These are phyloP conservation scores for Heliconius erato DNA, from an alignment of 2,888 invertebrate genomes.

Conservation along the genomic window DNA sequence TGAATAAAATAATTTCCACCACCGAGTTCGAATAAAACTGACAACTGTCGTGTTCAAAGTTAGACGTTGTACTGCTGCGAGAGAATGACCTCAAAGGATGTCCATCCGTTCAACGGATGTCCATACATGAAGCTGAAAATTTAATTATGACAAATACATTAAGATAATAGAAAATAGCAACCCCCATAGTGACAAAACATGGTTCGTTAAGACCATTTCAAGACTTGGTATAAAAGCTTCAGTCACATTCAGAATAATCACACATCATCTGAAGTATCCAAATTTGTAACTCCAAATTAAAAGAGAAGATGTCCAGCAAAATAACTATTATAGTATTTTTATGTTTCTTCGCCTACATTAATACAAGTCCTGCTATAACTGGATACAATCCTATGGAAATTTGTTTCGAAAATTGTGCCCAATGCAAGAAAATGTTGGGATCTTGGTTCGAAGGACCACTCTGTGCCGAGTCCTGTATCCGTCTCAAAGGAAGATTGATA, in stretches of 20 bases:
- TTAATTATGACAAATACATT: conserved; percentile 11
- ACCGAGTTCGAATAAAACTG: no score
- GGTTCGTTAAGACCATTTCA: conserved; percentile 15
- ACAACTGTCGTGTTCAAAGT: no score
- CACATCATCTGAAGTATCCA: not conserved
- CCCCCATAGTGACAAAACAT: not conserved
- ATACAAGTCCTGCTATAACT: conserved; percentile 52
- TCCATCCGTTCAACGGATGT: no score
- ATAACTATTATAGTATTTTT: not conserved
- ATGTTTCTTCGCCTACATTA: not conserved
- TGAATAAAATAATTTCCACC: no score
- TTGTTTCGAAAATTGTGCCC: conserved; percentile 94
- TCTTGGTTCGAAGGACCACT: conserved; percentile 94
- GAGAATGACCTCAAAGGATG: not conserved
- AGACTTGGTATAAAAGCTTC: conserved; percentile 12
- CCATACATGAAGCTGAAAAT: not conserved
- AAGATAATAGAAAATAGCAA: not conserved
- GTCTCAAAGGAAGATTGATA: conserved; percentile 92
- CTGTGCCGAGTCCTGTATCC: conserved; percentile 94
- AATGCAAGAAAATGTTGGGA: conserved; percentile 95
- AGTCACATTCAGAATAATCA: not conserved
- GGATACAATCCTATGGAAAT: conserved; percentile 87
- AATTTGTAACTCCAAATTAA: not conserved
- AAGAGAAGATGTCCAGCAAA: not conserved
- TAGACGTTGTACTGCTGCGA: no score